These are phyloP conservation scores for Scylla paramamosain DNA, from an alignment of 1,140 invertebrate genomes.

Conservation along the genomic window DNA sequence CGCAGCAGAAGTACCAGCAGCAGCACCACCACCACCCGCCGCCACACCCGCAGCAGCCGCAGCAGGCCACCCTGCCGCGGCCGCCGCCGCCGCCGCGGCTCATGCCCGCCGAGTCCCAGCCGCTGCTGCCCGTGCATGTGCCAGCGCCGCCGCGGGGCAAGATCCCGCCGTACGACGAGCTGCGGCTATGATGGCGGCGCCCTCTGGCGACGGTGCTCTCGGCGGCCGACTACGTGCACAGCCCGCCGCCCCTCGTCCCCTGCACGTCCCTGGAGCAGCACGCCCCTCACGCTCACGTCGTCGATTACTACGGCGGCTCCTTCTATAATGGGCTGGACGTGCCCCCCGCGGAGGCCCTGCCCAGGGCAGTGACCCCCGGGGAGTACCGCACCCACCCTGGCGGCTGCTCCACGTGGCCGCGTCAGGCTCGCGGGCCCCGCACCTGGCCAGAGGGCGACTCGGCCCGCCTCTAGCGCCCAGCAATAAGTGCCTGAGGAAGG, in stretches of 20 bases:
- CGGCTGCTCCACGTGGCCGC: constrained; percentile 57
- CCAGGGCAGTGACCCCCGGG: constrained; percentile 36
- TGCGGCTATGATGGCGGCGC: constrained; percentile 76
- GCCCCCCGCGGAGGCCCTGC: constrained; percentile 46
- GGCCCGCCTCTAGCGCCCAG: constrained; percentile 47
- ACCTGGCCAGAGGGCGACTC: constrained; percentile 65
- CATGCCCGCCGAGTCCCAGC: constrained; percentile 67
- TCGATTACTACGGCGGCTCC: constrained; percentile 76
- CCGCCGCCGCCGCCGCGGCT: constrained; percentile 67
- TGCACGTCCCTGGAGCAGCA: constrained; percentile 32
- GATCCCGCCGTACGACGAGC: constrained; percentile 75
- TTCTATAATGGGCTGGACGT: constrained; percentile 64
- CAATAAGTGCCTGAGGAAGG: constrained; percentile 33
- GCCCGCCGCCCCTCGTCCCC: constrained; percentile 23
- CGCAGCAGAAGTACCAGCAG: constrained; percentile 29
- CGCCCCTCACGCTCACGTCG: constrained; percentile 71
- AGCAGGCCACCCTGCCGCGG: constrained; percentile 42
- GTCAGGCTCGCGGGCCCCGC: constrained; percentile 56
- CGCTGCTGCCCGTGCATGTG: constrained; percentile 71
- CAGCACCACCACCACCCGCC: constrained; percentile 34
- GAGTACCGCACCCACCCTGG: constrained; percentile 41
- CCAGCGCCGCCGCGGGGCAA: constrained; percentile 74
- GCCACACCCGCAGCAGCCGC: constrained; percentile 40
- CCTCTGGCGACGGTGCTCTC: constrained; percentile 77
- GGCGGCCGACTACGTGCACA: constrained; percentile 50